Conservation (phyloP, 2,113 vertebrate species). For the Colistium nudipinnis region DNA sequence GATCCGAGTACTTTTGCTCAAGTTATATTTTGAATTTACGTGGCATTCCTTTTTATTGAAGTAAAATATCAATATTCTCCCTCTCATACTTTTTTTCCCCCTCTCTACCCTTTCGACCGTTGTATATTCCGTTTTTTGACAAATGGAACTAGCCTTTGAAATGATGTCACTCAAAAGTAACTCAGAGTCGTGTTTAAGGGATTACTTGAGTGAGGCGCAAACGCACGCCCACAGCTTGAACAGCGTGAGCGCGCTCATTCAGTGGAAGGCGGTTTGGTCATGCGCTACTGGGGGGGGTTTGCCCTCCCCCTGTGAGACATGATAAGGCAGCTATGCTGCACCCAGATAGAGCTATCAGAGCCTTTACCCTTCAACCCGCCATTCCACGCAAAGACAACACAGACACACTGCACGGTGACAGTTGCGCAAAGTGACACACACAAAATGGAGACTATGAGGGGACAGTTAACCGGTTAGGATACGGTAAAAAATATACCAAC, state of each 20-base stretch:
- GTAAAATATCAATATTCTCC: too few species aligned
- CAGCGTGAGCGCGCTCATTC: slow-evolving; percentile 42
- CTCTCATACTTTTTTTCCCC: too few species aligned
- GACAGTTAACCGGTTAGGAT: too few species aligned
- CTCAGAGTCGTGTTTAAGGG: not conserved
- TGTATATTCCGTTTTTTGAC: too few species aligned
- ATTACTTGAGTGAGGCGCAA: not conserved
- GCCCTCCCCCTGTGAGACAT: slow-evolving; percentile 52
- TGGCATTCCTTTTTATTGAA: too few species aligned
- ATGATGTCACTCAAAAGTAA: too few species aligned
- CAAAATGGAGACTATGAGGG: slow-evolving; percentile 68
- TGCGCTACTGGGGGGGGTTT: slow-evolving; percentile 53
- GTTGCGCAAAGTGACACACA: slow-evolving; percentile 44
- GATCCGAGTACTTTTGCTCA: not conserved
- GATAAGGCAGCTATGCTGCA: slow-evolving; percentile 81
- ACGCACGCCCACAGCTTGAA: slow-evolving; percentile 6
- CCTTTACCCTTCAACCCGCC: slow-evolving; percentile 71
- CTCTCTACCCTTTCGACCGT: too few species aligned
- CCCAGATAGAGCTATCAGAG: slow-evolving; percentile 83
- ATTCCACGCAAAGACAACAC: slow-evolving; percentile 59
- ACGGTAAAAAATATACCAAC: slow-evolving; percentile 5
- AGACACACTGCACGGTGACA: slow-evolving; percentile 43
- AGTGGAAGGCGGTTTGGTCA: slow-evolving; percentile 44
- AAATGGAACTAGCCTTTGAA: too few species aligned
- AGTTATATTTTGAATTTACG: not conserved